Evolutionary conservation across 2,888 invertebrate species (phyloP), one percentile per base, ranked within the genome.

Genomic region (Drosophila niveifrons): DNA sequence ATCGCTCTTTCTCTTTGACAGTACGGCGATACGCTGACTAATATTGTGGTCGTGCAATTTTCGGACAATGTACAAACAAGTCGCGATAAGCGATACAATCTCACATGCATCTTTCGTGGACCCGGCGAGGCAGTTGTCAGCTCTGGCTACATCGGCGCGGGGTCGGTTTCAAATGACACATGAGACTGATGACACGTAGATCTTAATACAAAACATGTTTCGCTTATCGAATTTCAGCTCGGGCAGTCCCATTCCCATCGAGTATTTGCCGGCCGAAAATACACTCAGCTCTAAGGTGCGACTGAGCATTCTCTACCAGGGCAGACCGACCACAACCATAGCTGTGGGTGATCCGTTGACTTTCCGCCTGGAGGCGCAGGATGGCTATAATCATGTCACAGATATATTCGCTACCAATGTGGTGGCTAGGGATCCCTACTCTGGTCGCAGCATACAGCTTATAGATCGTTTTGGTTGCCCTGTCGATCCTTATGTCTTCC

Each of bases 351-450:
- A 98, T 92, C 97, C 97, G 0, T 91, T 98, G 8, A 97, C 97
- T 8, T 97, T 98, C 93, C 94, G 97, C 71, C 92, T 98, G 52
- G 98, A 98, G 93, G 95, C 97, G 0, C 96, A 97, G 92, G 97
- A 97, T 85, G 97, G 97, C 71, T 96, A 96, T 86, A 97, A 96
- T 90, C 97, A 97, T 82, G 95, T 95, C 0, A 96, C 96, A 0
- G 98, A 98, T 87, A 97, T 98, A 77, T 98, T 98, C 90, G 98
- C 98, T 0, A 97, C 97, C 0, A 97, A 98, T 92, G 98, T 98
- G 1, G 96, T 98, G 10, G 98, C 98, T 0, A 94, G 97, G 88
- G 98, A 98, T 94, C 98, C 98, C 1, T 98, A 98, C 90, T 96
- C 97, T 0, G 97, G 97, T 66, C 93, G 97, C 90, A 97, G 97